These are phyloP conservation scores for Tolypeutes matacus DNA, from an alignment of 2,797 vertebrate species.

Conservation along the genomic window DNA sequence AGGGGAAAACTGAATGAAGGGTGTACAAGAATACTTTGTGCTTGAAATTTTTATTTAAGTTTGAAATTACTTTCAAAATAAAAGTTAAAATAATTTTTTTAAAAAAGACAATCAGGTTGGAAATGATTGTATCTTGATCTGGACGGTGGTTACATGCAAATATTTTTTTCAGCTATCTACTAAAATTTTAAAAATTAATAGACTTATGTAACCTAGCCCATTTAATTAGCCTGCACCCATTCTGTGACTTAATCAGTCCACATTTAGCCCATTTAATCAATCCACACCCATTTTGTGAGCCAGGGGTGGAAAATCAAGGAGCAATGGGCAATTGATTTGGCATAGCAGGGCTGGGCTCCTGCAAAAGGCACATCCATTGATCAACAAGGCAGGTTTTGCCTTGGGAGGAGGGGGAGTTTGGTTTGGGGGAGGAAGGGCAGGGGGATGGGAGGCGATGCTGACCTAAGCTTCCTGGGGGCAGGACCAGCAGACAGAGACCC, in stretches of 20 bases:
- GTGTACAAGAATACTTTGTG: neutral
- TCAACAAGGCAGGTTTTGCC: neutral
- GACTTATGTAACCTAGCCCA: neutral
- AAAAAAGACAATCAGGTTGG: neutral
- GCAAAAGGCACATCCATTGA: neutral
- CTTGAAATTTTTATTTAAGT: neutral
- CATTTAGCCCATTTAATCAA: too few species aligned
- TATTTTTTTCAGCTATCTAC: neutral
- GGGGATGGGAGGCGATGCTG: too few species aligned
- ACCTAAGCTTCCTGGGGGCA: neutral
- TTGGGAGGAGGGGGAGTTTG: neutral
- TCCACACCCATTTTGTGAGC: fast-evolving
- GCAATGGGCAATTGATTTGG: fast-evolving
- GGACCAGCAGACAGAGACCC: neutral
- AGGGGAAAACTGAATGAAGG: neutral
- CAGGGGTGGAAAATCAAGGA: neutral
- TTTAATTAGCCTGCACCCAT: neutral
- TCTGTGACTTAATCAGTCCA: too few species aligned
- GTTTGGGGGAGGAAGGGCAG: neutral
- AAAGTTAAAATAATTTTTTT: neutral
- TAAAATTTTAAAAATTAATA: neutral
- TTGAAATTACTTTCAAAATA: conserved; percentile 2
- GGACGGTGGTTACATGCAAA: neutral
- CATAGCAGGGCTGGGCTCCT: neutral
- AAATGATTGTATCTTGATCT: neutral